Percentiles rank a stretch among this genome's conserved stretches.
Conservation (phyloP, 2,888 invertebrate species). For the Pelosia muscerda region DNA sequence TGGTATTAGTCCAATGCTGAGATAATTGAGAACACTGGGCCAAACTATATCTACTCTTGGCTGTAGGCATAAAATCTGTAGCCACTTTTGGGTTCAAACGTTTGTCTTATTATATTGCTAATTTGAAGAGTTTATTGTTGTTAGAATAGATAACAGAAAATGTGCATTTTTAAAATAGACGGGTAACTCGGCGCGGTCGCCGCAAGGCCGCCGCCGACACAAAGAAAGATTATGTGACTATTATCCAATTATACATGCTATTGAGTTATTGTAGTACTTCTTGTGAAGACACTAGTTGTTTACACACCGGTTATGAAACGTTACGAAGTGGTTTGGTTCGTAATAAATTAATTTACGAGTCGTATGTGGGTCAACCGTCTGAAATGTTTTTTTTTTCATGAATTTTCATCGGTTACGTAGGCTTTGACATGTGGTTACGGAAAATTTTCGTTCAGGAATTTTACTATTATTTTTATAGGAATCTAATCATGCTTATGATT, state of each 20-base stretch:
- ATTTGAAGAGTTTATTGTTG: conserved; percentile 34
- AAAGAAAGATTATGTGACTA: conserved; percentile 72
- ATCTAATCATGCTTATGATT: conserved; percentile 31
- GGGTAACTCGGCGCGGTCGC: conserved; percentile 55
- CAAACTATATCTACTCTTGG: conserved; percentile 68
- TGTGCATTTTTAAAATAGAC: conserved; percentile 38
- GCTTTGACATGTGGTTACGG: conserved; percentile 30
- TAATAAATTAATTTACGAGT: conserved; percentile 41
- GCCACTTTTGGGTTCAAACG: conserved; percentile 53
- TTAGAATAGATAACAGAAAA: conserved; percentile 13
- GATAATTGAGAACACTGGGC: conserved; percentile 80
- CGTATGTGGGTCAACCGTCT: conserved; percentile 48
- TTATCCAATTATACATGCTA: conserved; percentile 80
- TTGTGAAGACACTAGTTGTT: conserved; percentile 55
- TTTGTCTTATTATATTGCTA: conserved; percentile 47
- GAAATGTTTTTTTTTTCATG: conserved; percentile 37
- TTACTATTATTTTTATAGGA: conserved; percentile 17
- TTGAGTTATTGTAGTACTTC: conserved; percentile 70
- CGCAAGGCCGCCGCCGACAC: conserved; percentile 69
- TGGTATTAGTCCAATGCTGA: conserved; percentile 82
- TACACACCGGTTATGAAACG: conserved; percentile 56
- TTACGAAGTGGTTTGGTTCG: conserved; percentile 31
- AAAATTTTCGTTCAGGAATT: conserved; percentile 30
- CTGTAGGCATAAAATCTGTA: conserved; percentile 56
- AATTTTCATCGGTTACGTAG: conserved; percentile 38